Base-by-base conservation (phyloP, 2,888 invertebrate species). In the Rhingia campestris region DNA sequence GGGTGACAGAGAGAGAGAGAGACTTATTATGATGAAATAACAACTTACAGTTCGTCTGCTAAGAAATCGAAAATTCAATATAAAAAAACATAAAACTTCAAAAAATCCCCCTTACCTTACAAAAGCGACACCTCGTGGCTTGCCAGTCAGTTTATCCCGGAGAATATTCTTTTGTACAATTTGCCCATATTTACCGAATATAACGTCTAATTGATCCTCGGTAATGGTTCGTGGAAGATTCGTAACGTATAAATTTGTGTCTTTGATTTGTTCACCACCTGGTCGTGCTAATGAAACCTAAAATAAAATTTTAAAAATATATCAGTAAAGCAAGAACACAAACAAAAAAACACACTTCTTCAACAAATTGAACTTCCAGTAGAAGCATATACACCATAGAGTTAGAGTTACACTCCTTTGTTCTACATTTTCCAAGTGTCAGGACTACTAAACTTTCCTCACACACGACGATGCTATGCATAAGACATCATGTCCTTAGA, bases 111-210 rank as follows among this genome's bases (percentile, higher is more conserved):
- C 88, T 91, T 91, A 97, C 97, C 97, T 95, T 77, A 97, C 97
- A 92, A 98, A 98, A 12, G 97, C 98, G 66, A 98, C 97, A 54
- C 98, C 97, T 88, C 97, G 92, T 6, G 97, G 97, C 89, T 95
- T 93, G 59, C 97, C 97, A 61, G 96, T 97, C 77, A 95, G 93
- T 92, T 97, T 97, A 90, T 98, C 98, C 87, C 96, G 94, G 87
- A 98, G 93, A 87, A 98, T 95, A 89, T 97, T 97, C 90, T 96
- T 96, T 92, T 98, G 98, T 87, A 98, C 96, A 91, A 98, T 98
- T 87, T 95, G 94, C 39, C 98, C 98, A 92, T 95, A 98, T 90
- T 95, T 95, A 88, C 95, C 95, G 92, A 98, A 98, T 91, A 97
- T 94, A 77, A 95, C 94, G 88, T 97, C 95, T 80, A 98, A 92